Conservation (phyloP, 2,113 vertebrate genomes). For the Phaethon lepturus region DNA sequence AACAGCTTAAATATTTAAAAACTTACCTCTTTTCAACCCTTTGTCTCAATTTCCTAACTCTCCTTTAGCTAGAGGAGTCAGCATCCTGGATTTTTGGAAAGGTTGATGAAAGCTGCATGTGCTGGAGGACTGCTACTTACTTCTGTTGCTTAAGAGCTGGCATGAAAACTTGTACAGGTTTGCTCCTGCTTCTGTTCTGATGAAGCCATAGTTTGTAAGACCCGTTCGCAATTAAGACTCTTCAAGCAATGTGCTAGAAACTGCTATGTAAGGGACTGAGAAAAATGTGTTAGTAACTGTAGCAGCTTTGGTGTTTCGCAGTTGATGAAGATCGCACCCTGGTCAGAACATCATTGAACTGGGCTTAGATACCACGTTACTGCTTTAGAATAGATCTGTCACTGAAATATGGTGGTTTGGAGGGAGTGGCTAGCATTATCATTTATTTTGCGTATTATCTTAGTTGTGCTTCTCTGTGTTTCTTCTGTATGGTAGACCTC, state of each 20-base stretch:
- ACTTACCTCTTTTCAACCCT: background rate
- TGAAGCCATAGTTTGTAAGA: background rate
- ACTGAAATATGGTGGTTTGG: background rate
- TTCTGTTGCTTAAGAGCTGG: background rate
- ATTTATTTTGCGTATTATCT: background rate
- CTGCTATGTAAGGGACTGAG: background rate
- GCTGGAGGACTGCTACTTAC: background rate
- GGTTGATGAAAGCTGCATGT: background rate
- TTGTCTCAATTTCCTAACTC: background rate
- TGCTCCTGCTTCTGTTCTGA: background rate
- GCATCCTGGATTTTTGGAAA: background rate
- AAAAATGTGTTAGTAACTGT: background rate
- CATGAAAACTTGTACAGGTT: background rate
- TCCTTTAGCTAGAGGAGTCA: background rate
- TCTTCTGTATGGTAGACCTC: background rate
- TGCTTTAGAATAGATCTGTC: background rate
- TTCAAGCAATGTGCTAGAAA: background rate
- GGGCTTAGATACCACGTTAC: background rate
- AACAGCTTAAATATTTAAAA: background rate
- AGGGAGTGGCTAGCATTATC: background rate
- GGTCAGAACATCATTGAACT: fast-evolving
- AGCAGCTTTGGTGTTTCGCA: background rate
- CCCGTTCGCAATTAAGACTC: background rate
- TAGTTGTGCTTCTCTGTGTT: background rate
- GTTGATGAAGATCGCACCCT: background rate